phyloP scores from a whole-genome alignment of 2,113 vertebrate species.

The Caracal caracal region DNA sequence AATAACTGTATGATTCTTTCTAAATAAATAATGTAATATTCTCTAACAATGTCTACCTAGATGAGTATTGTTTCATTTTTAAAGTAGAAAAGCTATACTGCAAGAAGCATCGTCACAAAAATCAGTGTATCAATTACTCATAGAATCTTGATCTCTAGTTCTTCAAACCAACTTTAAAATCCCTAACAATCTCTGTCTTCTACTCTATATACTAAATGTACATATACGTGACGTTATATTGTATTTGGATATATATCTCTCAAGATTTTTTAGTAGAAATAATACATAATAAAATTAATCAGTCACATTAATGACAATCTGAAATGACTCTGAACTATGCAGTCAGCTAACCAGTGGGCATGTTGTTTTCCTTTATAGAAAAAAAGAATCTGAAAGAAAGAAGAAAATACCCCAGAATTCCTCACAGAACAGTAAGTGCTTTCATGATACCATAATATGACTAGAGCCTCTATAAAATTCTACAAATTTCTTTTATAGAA shows the following conservation, averaged over 20 bases:
- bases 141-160: not conserved
- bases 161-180: constrained; percentile 17
- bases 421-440: constrained; percentile 84
- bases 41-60: not conserved
- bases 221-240: not conserved
- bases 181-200: not conserved
- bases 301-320: not conserved
- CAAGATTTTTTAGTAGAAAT: constrained; percentile 3
- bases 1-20: not conserved
- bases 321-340: constrained; percentile 1
- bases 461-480: constrained; percentile 17
- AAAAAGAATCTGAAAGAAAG: constrained; percentile 72
- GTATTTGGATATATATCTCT: not conserved
- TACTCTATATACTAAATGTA: not conserved
- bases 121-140: not conserved
- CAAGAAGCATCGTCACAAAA: not conserved
- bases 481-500: not conserved
- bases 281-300: constrained; percentile 1
- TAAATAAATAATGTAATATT: constrained; percentile 1
- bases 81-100: not conserved
- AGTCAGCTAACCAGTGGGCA: not conserved
- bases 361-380: constrained; percentile 82
- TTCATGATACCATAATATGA: not conserved
- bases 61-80: not conserved
- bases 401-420: constrained; percentile 59